A percentile compares a stretch with the other conserved stretches of the same genome.
Evolutionary conservation across 2,888 invertebrate genomes (phyloP).

Genomic region (Parnassius smintheus): DNA sequence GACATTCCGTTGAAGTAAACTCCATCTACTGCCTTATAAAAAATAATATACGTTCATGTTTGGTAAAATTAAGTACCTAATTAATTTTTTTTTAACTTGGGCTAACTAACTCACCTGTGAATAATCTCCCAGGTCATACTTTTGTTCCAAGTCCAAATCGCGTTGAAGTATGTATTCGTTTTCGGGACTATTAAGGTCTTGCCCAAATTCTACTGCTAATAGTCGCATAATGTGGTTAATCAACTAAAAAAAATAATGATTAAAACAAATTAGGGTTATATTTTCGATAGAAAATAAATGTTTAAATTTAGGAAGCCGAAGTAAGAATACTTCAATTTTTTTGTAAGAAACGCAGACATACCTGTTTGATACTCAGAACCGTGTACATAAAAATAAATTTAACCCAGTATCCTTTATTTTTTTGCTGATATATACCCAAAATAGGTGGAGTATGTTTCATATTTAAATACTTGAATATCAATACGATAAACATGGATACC

Average conservation of each 20-base stretch:
- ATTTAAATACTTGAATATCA: constrained; percentile 59
- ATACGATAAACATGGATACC: constrained; percentile 47
- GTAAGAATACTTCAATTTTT: too few species aligned
- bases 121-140: constrained; percentile 76
- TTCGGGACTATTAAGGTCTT: constrained; percentile 55
- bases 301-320: too few species aligned
- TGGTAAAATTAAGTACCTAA: too few species aligned
- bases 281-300: too few species aligned
- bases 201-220: constrained; percentile 52
- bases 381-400: constrained; percentile 75
- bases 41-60: background rate
- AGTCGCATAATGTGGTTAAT: constrained; percentile 44
- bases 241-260: constrained; percentile 46
- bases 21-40: constrained; percentile 84
- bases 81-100: too few species aligned
- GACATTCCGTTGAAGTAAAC: constrained; percentile 84
- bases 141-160: constrained; percentile 75
- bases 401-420: constrained; percentile 71
- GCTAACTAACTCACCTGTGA: constrained; percentile 56
- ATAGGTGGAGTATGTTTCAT: constrained; percentile 56
- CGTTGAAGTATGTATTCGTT: constrained; percentile 56
- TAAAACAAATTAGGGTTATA: background rate
- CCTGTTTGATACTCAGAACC: constrained; percentile 68
- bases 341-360: constrained; percentile 39
- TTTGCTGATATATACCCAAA: constrained; percentile 76